phyloP scores from a whole-genome alignment of 2,113 vertebrate species.

The Alligator sinensis region DNA sequence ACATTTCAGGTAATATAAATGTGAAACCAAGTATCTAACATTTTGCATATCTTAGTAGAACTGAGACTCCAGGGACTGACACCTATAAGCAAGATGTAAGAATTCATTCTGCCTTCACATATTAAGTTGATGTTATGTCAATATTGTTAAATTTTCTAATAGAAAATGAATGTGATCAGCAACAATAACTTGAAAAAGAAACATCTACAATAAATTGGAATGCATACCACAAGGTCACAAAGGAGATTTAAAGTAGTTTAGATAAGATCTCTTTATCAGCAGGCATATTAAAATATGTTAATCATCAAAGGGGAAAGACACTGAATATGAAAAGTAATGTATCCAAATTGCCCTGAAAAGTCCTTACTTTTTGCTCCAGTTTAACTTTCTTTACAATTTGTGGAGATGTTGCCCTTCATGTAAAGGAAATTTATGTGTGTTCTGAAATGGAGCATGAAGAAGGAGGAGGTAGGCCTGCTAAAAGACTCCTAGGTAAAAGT shows the following conservation, averaged over 20 bases:
- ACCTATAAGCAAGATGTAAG: not conserved
- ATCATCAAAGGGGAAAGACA: not conserved
- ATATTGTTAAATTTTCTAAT: constrained; percentile 40
- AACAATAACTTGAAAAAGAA: constrained; percentile 23
- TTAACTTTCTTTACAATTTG: not conserved
- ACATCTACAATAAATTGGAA: constrained; percentile 7
- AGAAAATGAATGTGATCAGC: constrained; percentile 33
- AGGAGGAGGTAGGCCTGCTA: no score
- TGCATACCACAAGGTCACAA: not conserved
- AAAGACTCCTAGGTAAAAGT: no score
- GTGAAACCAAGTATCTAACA: not conserved
- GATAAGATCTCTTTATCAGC: constrained; percentile 7
- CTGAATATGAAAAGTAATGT: not conserved
- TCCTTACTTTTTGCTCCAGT: not conserved
- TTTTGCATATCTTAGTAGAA: constrained; percentile 18
- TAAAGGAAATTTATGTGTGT: no score
- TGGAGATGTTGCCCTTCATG: no score
- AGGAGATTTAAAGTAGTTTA: not conserved
- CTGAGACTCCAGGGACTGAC: not conserved
- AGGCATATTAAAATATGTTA: not conserved
- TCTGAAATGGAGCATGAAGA: no score
- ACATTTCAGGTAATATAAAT: not conserved
- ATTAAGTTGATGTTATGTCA: constrained; percentile 31
- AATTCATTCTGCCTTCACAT: constrained; percentile 34
- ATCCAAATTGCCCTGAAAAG: not conserved